Evolutionary conservation across 1,140 invertebrate species (phyloP).

Genomic region (Hestina assimilis): DNA sequence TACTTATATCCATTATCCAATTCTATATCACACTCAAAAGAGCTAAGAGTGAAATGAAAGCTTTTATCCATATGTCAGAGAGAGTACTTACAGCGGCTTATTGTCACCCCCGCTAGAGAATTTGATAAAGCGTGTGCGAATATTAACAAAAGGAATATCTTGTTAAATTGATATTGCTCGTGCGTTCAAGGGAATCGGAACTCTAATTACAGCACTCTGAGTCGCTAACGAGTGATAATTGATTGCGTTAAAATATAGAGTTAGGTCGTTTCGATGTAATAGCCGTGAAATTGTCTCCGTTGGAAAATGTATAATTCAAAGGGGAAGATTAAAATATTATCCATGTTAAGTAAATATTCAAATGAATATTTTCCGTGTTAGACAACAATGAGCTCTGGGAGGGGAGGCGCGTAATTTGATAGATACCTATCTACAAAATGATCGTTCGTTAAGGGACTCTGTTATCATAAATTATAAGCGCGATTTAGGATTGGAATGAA

Average conservation of each 20-base stretch:
- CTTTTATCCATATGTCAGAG: conserved; percentile 78
- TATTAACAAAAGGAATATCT: conserved; percentile 79
- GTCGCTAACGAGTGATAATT: conserved; percentile 37
- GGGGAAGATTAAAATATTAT: conserved; percentile 81
- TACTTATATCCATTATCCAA: conserved; percentile 44
- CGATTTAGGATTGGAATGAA: conserved; percentile 66
- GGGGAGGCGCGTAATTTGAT: conserved; percentile 67
- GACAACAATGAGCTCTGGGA: conserved; percentile 64
- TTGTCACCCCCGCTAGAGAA: conserved; percentile 78
- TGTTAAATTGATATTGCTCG: conserved; percentile 76
- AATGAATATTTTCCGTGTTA: conserved; percentile 80
- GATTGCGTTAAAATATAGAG: conserved; percentile 28
- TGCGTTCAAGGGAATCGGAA: conserved; percentile 43
- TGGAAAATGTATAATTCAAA: conserved; percentile 78
- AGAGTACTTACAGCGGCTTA: conserved; percentile 77
- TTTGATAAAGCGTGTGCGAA: conserved; percentile 79
- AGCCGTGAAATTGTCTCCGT: conserved; percentile 76
- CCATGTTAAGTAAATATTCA: conserved; percentile 80
- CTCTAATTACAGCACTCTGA: conserved; percentile 29
- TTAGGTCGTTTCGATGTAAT: conserved; percentile 58
- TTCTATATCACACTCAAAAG: conserved; percentile 70
- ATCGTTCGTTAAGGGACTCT: conserved; percentile 67
- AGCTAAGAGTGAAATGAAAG: conserved; percentile 76
- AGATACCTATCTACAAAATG: conserved; percentile 77
- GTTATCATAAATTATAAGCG: conserved; percentile 75